phyloP scores from a whole-genome alignment of 2,888 invertebrate species.

The Priocnemis perturbator region DNA sequence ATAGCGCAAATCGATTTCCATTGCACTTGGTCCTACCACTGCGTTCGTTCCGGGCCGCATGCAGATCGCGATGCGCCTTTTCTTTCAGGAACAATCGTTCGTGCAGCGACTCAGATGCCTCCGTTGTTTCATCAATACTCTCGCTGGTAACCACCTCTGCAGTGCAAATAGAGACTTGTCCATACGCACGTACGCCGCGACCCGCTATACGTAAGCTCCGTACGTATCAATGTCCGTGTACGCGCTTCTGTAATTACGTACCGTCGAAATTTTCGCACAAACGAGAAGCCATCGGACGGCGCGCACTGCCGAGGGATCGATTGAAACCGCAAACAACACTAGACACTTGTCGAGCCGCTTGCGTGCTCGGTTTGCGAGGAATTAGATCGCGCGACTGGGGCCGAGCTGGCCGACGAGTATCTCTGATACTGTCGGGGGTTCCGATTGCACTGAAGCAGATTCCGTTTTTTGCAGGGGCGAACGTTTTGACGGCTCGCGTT shows the following conservation, averaged over 20 bases:
- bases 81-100: slow-evolving; percentile 23
- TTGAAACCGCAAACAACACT: too few relatives aligned
- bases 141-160: slow-evolving; percentile 52
- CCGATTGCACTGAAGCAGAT: too few relatives aligned
- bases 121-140: slow-evolving; percentile 53
- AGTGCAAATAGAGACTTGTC: not conserved
- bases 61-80: slow-evolving; percentile 9
- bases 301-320: too few relatives aligned
- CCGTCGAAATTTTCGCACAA: not conserved
- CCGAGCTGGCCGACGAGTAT: too few relatives aligned
- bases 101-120: not conserved
- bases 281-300: too few relatives aligned
- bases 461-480: too few relatives aligned
- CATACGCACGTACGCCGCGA: not conserved
- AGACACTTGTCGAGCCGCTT: too few relatives aligned
- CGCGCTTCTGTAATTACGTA: slow-evolving; percentile 6
- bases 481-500: too few relatives aligned
- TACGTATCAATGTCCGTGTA: not conserved
- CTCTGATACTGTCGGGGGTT: too few relatives aligned
- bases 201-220: not conserved
- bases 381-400: too few relatives aligned
- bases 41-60: slow-evolving; percentile 3
- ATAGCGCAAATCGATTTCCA: slow-evolving; percentile 25
- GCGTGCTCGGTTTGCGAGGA: too few relatives aligned
- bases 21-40: slow-evolving; percentile 6